Conservation (phyloP, 2,888 invertebrate species). For the Oxystoma pomonae region DNA sequence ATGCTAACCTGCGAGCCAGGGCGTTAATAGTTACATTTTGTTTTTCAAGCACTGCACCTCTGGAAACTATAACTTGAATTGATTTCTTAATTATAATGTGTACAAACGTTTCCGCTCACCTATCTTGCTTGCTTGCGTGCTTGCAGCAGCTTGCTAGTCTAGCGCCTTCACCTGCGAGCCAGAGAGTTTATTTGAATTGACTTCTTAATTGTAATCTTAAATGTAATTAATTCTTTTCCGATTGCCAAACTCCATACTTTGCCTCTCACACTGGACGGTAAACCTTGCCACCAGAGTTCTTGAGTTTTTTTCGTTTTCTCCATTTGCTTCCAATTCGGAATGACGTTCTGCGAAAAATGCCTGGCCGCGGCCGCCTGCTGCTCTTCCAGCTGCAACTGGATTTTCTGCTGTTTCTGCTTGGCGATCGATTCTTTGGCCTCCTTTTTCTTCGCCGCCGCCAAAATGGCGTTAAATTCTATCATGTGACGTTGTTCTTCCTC, state of each 20-base stretch:
- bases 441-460: slow-evolving; percentile 72
- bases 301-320: slow-evolving; percentile 65
- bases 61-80: no score
- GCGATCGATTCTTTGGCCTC: slow-evolving; percentile 70
- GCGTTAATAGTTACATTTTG: no score
- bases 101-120: no score
- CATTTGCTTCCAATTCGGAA: slow-evolving; percentile 76
- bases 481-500: slow-evolving; percentile 75
- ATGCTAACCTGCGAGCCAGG: no score
- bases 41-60: no score
- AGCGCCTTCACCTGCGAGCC: no score
- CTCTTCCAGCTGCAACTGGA: slow-evolving; percentile 64
- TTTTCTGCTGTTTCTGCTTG: slow-evolving; percentile 59
- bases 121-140: no score
- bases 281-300: slow-evolving; percentile 87
- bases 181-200: no score
- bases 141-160: no score
- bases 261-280: slow-evolving; percentile 82
- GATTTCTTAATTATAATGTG: no score
- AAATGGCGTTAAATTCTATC: slow-evolving; percentile 75
- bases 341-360: slow-evolving; percentile 69
- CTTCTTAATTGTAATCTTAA: no score
- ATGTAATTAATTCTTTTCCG: slow-evolving; percentile 79
- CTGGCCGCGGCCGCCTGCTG: slow-evolving; percentile 59
- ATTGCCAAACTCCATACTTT: slow-evolving; percentile 83